phyloP scores from a whole-genome alignment of 2,888 invertebrate genomes.

The Drosophila peninsularis region DNA sequence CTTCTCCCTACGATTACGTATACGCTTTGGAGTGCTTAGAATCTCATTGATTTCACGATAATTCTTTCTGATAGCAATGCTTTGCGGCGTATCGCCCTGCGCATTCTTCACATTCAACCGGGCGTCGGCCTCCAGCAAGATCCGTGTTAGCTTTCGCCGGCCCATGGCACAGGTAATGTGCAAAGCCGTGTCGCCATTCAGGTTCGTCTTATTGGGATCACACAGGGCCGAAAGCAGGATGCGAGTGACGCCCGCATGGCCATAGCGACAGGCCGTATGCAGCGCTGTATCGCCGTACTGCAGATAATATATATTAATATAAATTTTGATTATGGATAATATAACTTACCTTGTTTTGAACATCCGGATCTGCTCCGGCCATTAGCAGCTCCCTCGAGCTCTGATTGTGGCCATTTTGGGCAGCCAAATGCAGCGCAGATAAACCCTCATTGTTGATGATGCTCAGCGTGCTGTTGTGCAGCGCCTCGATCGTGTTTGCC shows the following conservation, averaged over 20 bases:
- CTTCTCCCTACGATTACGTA: slow-evolving; percentile 69
- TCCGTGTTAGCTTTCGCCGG: slow-evolving; percentile 94
- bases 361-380: slow-evolving; percentile 93
- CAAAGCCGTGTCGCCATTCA: slow-evolving; percentile 97
- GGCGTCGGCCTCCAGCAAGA: slow-evolving; percentile 94
- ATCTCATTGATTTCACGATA: slow-evolving; percentile 93
- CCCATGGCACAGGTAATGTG: slow-evolving; percentile 98
- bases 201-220: slow-evolving; percentile 94
- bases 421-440: slow-evolving; percentile 96
- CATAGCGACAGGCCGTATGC: slow-evolving; percentile 97
- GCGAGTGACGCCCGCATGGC: slow-evolving; percentile 97
- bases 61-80: slow-evolving; percentile 95
- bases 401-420: slow-evolving; percentile 98
- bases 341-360: slow-evolving; percentile 92
- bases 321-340: slow-evolving; percentile 19
- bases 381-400: slow-evolving; percentile 94
- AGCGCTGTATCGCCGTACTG: slow-evolving; percentile 97
- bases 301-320: slow-evolving; percentile 60
- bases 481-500: slow-evolving; percentile 84
- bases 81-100: slow-evolving; percentile 92
- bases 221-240: slow-evolving; percentile 96
- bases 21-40: slow-evolving; percentile 86
- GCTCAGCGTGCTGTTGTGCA: slow-evolving; percentile 88
- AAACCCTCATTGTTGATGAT: slow-evolving; percentile 94
- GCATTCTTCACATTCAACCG: slow-evolving; percentile 87